Base-by-base conservation (phyloP, 2,888 invertebrate genomes). In the Rhimphoctona megacephalus region DNA sequence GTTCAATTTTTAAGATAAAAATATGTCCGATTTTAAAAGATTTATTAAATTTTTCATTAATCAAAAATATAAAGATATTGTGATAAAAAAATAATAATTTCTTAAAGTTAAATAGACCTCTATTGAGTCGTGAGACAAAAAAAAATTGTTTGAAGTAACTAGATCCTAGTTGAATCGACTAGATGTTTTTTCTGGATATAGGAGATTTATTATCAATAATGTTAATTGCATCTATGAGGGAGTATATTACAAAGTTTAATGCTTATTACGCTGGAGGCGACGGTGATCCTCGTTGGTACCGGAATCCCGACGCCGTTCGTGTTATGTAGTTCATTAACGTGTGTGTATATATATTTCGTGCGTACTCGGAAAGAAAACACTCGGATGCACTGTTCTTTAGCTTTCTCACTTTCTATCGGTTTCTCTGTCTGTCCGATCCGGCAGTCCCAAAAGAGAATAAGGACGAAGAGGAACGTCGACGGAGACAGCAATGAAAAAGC, bases 351-450 rank as follows among this genome's bases (percentile, higher is more conserved):
- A 30, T 30, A 61, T 30, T 64, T 25, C 33, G 64, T 66, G 19
- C 19, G 70, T 30, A 52, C 73, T 30, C 74, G 74, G 43, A 30
- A 33, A 39, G 72, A 83, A 86, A 80, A 86, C 85, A 86, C 85
- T 86, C 72, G 80, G 70, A 52, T 76, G 80, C 85, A 86, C 80
- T 86, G 85, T 86, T 86, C 85, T 57, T 46, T 80, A 66, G 57
- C 49, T 70, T 14, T 46, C 64, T 76, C 46, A 43, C 52, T 14
- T 22, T 36, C 36, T 73, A 49, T 61, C 46, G 22, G 39, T 22
- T 30, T 76, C 76, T 30, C 61, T 49, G 33, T 77, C 77, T 66
- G 36, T 36, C 52, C 66, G 49, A 49, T 66, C 8, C 39, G 17
- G 33, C 46, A n/a, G 22, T 19, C 57, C 61, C 22, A 19, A 69